Percentiles rank a stretch among this genome's conserved stretches.
Conservation (phyloP, 2,113 vertebrate genomes). For the Toxostoma redivivum region DNA sequence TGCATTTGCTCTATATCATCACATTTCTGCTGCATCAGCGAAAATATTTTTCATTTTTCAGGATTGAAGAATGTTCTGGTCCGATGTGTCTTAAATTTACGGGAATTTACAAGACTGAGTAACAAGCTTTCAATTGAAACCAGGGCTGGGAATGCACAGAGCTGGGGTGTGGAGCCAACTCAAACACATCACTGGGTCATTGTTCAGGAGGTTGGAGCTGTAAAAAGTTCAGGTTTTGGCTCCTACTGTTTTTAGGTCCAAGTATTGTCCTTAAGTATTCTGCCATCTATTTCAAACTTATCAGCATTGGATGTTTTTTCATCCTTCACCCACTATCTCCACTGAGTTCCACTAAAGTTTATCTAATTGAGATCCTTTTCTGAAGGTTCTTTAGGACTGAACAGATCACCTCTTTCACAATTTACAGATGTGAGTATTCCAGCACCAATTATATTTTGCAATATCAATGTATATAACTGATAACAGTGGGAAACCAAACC, state of each 20-base stretch:
- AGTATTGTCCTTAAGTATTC: not conserved
- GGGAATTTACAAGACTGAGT: constrained; percentile 19
- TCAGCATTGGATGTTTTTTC: not conserved
- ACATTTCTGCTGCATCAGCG: constrained; percentile 51
- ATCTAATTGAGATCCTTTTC: not conserved
- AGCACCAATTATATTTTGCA: not conserved
- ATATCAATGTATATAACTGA: not conserved
- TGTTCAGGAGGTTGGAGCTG: not conserved
- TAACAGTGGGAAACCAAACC: not conserved
- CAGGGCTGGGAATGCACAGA: not conserved
- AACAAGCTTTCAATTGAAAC: constrained; percentile 45
- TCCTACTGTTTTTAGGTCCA: not conserved
- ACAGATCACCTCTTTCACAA: not conserved
- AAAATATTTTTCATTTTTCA: constrained; percentile 48
- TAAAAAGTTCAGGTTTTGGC: not conserved
- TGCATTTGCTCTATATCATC: constrained; percentile 28
- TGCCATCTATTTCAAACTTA: not conserved
- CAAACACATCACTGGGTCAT: not conserved
- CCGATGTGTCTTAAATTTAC: not conserved
- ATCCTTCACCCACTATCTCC: not conserved
- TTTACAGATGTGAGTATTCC: not conserved
- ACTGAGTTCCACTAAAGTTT: not conserved
- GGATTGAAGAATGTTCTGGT: not conserved
- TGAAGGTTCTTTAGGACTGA: not conserved
- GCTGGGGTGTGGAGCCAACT: not conserved